These are phyloP conservation scores for Actenoides hombroni DNA, from an alignment of 2,113 vertebrate genomes.

Conservation along the genomic window DNA sequence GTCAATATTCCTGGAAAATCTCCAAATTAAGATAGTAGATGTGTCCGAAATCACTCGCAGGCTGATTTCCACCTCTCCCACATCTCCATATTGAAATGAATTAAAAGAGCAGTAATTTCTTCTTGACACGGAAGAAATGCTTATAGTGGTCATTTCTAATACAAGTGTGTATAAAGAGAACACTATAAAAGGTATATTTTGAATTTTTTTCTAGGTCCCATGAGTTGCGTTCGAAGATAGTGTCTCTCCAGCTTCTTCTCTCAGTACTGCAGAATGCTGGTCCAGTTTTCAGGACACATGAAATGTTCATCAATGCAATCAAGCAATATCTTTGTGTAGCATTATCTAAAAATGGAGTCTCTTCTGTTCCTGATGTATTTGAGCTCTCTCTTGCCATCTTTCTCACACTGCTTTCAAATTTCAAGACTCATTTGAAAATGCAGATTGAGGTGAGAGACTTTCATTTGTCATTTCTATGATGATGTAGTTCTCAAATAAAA, in stretches of 20 bases:
- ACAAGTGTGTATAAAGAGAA: not conserved
- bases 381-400: constrained; percentile 98
- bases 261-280: constrained; percentile 95
- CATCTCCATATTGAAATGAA: rapidly evolving
- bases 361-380: constrained; percentile 96
- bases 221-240: constrained; percentile 93
- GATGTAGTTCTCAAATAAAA: not conserved
- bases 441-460: constrained; percentile 89
- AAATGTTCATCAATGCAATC: constrained; percentile 98
- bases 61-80: not conserved
- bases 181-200: not conserved
- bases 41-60: not conserved
- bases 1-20: not conserved
- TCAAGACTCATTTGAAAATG: constrained; percentile 98
- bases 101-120: not conserved
- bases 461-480: not conserved
- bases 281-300: constrained; percentile 92
- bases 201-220: constrained; percentile 82
- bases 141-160: not conserved
- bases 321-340: constrained; percentile 98
- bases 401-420: constrained; percentile 94
- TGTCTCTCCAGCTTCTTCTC: constrained; percentile 94
- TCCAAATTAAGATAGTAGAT: not conserved
- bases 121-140: not conserved
- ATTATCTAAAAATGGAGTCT: constrained; percentile 95